Evolutionary conservation across 2,888 invertebrate genomes (phyloP).

Genomic region (Caenorhabditis sulstoni): DNA sequence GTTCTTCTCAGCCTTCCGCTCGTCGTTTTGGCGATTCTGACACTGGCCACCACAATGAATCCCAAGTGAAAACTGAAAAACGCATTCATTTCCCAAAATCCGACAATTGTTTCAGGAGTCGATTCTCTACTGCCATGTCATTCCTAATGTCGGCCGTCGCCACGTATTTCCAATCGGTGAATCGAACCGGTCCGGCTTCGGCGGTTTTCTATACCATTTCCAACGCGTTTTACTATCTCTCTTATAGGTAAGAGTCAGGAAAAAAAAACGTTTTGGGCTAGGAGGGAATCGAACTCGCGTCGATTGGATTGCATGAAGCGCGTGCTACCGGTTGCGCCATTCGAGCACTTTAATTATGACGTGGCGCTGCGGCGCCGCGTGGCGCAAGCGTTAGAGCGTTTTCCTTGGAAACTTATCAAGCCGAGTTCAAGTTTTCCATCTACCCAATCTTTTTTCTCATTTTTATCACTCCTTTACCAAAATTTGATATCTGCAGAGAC

Average conservation of each 20-base stretch:
- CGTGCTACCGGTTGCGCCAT: too few species aligned
- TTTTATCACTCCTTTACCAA: neutral
- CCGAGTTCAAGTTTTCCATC: too few species aligned
- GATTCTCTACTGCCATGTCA: conserved; percentile 49
- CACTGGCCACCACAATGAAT: conserved; percentile 59
- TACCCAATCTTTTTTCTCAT: too few species aligned
- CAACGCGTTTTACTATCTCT: conserved; percentile 49
- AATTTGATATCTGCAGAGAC: conserved; percentile 45
- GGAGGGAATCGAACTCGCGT: too few species aligned
- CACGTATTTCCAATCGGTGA: conserved; percentile 47
- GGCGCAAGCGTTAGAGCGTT: too few species aligned
- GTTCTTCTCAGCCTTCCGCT: conserved; percentile 58
- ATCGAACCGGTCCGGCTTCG: conserved; percentile 36
- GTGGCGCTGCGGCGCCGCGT: too few species aligned
- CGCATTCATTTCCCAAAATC: too few species aligned
- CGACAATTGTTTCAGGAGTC: conserved; percentile 31
- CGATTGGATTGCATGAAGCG: too few species aligned
- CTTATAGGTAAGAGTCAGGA: conserved; percentile 29
- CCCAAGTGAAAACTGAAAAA: conserved; percentile 58
- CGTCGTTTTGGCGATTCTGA: conserved; percentile 50
- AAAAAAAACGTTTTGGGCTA: neutral
- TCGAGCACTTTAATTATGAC: too few species aligned
- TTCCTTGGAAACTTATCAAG: too few species aligned
- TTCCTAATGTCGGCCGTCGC: conserved; percentile 51
- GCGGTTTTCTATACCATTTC: conserved; percentile 41